Evolutionary conservation across 2,797 vertebrate species (phyloP).

Genomic region (Sebastes trivittatus): DNA sequence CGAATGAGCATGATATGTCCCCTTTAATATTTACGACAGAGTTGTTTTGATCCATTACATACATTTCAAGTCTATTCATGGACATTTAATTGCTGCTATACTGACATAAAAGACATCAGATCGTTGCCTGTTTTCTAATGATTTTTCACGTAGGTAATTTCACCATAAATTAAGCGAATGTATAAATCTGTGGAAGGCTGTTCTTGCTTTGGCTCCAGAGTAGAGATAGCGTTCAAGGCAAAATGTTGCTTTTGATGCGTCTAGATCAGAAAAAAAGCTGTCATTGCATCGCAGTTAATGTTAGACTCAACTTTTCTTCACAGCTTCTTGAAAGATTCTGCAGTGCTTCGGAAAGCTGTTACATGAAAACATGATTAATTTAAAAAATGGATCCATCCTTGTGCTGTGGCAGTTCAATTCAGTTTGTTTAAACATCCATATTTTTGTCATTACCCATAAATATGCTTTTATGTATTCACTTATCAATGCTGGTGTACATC

Average conservation of each 20-base stretch:
- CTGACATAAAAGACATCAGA: no score
- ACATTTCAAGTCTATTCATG: no score
- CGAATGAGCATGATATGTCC: no score
- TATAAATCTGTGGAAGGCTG: background rate
- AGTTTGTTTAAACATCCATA: background rate
- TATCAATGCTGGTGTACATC: background rate
- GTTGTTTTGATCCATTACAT: no score
- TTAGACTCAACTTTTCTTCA: background rate
- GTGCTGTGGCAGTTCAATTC: background rate
- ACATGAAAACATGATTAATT: conserved; percentile 2
- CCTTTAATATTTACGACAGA: no score
- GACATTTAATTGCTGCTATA: no score
- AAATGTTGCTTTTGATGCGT: background rate
- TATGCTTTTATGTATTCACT: background rate
- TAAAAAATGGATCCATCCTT: conserved; percentile 6
- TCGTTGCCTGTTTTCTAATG: no score
- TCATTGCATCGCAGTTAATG: background rate
- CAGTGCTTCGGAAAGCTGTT: background rate
- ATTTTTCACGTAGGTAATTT: background rate
- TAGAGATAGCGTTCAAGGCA: background rate
- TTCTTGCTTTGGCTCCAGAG: background rate
- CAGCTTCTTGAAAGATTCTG: background rate
- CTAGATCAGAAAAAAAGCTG: background rate
- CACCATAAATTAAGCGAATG: background rate
- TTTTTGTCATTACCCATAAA: background rate